Conservation (phyloP, 37 sponge, comb jelly and placozoan species). For the Hexactinellida sp. region DNA sequence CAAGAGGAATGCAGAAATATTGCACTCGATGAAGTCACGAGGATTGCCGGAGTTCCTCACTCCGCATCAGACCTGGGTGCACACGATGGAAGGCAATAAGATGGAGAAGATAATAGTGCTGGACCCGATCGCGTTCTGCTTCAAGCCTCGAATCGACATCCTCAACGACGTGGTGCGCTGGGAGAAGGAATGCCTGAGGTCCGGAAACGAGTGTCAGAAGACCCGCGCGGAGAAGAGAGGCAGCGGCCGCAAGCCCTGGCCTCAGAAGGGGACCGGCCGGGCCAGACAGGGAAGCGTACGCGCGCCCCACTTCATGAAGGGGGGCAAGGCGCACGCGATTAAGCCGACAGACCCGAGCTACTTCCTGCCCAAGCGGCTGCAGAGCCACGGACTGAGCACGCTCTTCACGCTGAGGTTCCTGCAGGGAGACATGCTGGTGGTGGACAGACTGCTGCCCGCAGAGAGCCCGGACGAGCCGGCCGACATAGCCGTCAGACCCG, state of each 20-base stretch:
- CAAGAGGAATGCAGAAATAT: not conserved
- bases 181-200: slow-evolving; percentile 64
- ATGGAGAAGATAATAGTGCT: slow-evolving; percentile 43
- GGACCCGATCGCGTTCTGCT: slow-evolving; percentile 49
- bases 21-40: not conserved
- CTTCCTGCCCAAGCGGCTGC: slow-evolving; percentile 59
- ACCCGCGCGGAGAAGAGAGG: slow-evolving; percentile 70
- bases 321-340: slow-evolving; percentile 76
- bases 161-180: slow-evolving; percentile 72
- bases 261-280: slow-evolving; percentile 66
- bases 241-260: slow-evolving; percentile 74
- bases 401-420: slow-evolving; percentile 67
- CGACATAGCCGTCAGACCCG: not conserved
- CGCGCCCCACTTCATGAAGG: slow-evolving; percentile 57
- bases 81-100: slow-evolving; percentile 21
- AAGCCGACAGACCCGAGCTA: slow-evolving; percentile 59
- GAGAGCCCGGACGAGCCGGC: not conserved
- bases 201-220: slow-evolving; percentile 70
- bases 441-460: slow-evolving; percentile 38
- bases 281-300: slow-evolving; percentile 79
- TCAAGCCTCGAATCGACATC: slow-evolving; percentile 60
- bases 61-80: slow-evolving; percentile 1
- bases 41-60: not conserved
- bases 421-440: slow-evolving; percentile 68
- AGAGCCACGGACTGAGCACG: slow-evolving; percentile 40